Evolutionary conservation across 2,888 invertebrate genomes (phyloP).

Genomic region (Oscheius sp.): DNA sequence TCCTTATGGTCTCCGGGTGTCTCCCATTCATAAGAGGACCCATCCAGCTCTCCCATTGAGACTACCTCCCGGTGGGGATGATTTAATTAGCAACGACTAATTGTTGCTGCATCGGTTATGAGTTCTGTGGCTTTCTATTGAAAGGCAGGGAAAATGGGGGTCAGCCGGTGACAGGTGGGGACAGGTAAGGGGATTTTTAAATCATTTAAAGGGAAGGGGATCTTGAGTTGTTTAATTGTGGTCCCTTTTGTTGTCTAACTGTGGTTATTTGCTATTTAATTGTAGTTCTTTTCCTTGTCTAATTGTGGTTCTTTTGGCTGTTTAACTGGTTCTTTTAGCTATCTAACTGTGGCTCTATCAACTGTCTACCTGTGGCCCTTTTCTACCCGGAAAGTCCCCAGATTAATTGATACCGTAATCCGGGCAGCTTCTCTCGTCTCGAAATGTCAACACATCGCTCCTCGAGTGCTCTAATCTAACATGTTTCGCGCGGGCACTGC

Average conservation of each 20-base stretch:
- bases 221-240: too few species aligned
- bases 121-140: not conserved
- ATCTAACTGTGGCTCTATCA: too few species aligned
- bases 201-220: too few species aligned
- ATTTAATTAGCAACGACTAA: constrained; percentile 33
- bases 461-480: constrained; percentile 37
- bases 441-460: constrained; percentile 34
- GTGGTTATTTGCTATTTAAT: too few species aligned
- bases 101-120: constrained; percentile 36
- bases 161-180: constrained; percentile 9
- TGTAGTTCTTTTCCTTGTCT: too few species aligned
- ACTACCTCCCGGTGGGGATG: constrained; percentile 7
- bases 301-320: too few species aligned
- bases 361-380: too few species aligned
- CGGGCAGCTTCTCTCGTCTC: not conserved
- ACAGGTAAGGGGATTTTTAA: too few species aligned
- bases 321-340: too few species aligned
- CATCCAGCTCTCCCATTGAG: not conserved
- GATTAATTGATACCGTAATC: constrained; percentile 22
- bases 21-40: not conserved
- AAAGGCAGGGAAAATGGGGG: not conserved
- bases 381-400: too few species aligned
- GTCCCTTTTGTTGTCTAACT: too few species aligned
- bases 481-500: constrained; percentile 33
- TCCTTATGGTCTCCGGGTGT: not conserved